Conservation (phyloP, 2,888 invertebrate genomes). For the Meganola albula region DNA sequence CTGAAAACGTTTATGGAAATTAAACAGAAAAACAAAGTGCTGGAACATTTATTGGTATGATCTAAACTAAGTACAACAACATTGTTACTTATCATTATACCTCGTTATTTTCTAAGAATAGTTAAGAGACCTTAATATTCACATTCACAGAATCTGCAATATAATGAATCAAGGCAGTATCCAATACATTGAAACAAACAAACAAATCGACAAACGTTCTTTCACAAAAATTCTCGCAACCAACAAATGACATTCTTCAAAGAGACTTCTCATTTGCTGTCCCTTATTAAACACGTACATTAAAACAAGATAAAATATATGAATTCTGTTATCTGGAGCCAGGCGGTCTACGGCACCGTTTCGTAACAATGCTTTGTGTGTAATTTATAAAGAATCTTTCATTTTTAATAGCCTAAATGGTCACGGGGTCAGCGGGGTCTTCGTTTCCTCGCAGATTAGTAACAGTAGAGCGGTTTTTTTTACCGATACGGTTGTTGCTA, state of each 20-base stretch:
- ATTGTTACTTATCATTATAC: too few relatives aligned
- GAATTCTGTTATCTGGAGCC: conserved; percentile 60
- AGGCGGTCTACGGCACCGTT: conserved; percentile 56
- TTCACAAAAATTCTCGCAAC: conserved; percentile 20
- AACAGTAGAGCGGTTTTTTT: conserved; percentile 36
- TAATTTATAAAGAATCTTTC: conserved; percentile 48
- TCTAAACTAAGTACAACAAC: too few relatives aligned
- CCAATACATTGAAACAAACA: background rate
- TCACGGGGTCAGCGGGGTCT: conserved; percentile 49
- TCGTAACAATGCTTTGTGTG: conserved; percentile 40
- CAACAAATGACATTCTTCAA: conserved; percentile 24
- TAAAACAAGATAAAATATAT: conserved; percentile 30
- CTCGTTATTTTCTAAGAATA: too few relatives aligned
- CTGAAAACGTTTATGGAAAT: too few relatives aligned
- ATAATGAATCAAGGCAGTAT: too few relatives aligned
- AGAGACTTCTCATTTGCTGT: conserved; percentile 25
- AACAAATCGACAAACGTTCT: conserved; percentile 3
- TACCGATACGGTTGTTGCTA: conserved; percentile 55
- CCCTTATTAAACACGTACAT: conserved; percentile 26
- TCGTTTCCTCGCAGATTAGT: conserved; percentile 60
- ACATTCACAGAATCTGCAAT: too few relatives aligned
- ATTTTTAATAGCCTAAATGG: conserved; percentile 48
- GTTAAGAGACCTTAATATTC: too few relatives aligned
- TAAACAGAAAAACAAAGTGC: too few relatives aligned
- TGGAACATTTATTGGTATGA: too few relatives aligned